A percentile compares a stretch with the other conserved stretches of the same genome.
These are phyloP conservation scores for Varecia variegata DNA, from an alignment of 2,797 vertebrate species.

Conservation along the genomic window DNA sequence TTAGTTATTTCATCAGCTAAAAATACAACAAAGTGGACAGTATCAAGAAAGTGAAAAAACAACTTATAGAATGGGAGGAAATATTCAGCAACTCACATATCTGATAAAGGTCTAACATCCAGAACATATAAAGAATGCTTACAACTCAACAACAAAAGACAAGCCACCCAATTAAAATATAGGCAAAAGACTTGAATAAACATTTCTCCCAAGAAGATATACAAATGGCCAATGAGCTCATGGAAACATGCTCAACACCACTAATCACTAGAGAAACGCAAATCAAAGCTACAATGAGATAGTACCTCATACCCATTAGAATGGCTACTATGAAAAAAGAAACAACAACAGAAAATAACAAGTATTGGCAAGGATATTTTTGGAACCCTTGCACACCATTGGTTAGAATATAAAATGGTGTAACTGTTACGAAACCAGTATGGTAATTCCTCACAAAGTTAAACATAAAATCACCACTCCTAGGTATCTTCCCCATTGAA, in stretches of 20 bases:
- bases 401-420: neutral
- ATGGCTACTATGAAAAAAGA: neutral
- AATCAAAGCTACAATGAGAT: neutral
- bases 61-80: neutral
- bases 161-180: neutral
- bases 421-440: neutral
- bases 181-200: neutral
- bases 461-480: neutral
- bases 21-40: neutral
- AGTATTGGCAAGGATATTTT: neutral
- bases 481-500: neutral
- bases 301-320: accelerated
- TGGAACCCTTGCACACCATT: neutral
- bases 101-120: neutral
- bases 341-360: neutral
- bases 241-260: neutral
- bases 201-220: neutral
- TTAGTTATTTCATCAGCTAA: neutral
- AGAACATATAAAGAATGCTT: neutral
- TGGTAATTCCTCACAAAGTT: neutral
- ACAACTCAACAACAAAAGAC: neutral
- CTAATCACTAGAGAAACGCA: neutral
- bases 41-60: neutral
- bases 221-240: neutral
- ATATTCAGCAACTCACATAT: neutral